Percentiles rank a stretch among this genome's conserved stretches.
Evolutionary conservation across 1,140 invertebrate genomes (phyloP).

Genomic region (Meloidogyne hapla): DNA sequence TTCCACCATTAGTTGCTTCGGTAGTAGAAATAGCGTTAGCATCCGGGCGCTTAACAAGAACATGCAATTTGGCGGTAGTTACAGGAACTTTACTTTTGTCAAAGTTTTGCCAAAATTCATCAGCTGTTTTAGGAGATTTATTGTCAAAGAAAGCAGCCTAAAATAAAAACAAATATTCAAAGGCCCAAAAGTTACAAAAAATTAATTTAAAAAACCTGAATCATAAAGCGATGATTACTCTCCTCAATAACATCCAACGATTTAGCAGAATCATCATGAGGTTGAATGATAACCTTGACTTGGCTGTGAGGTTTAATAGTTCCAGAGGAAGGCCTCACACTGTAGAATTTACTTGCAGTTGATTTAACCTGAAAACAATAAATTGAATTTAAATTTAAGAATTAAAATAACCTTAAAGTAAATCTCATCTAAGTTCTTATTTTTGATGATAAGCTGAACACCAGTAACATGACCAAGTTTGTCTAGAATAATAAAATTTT

Average conservation of each 20-base stretch:
- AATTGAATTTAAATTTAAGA: not conserved
- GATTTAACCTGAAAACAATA: not conserved
- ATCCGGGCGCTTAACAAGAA: not conserved
- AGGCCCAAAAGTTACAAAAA: too few relatives aligned
- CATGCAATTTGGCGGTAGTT: not conserved
- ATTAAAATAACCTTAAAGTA: slow-evolving; percentile 5
- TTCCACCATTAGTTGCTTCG: not conserved
- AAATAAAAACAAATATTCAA: not conserved
- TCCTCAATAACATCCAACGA: slow-evolving; percentile 8
- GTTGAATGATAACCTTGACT: slow-evolving; percentile 4
- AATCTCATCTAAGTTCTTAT: not conserved
- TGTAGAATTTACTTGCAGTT: slow-evolving; percentile 11
- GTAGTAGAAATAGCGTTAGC: not conserved
- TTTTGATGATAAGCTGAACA: slow-evolving; percentile 2
- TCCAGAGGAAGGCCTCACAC: not conserved
- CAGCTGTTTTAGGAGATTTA: not conserved
- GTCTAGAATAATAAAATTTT: not conserved
- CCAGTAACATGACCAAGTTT: slow-evolving; percentile 12
- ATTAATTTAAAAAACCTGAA: not conserved
- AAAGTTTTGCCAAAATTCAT: slow-evolving; percentile 19
- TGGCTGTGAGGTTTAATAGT: not conserved
- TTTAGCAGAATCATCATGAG: not conserved
- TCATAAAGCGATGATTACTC: slow-evolving; percentile 7
- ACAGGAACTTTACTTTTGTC: not conserved
- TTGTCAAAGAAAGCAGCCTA: not conserved